These are phyloP conservation scores for Lasioglossum marginatum DNA, from an alignment of 2,888 invertebrate genomes.

Conservation along the genomic window DNA sequence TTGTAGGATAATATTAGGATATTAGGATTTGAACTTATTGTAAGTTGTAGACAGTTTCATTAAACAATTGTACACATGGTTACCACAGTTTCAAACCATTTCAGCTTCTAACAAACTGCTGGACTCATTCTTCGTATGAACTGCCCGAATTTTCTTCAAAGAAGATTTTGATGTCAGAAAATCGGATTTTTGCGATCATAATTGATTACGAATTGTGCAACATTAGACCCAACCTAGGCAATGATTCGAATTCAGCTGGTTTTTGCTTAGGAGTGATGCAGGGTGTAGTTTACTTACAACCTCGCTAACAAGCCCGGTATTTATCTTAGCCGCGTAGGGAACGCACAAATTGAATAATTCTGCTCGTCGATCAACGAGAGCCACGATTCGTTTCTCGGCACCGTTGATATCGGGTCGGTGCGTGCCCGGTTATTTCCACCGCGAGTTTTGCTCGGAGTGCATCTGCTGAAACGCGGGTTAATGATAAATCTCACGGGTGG, in stretches of 20 bases:
- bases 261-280: neutral
- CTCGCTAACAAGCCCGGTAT: neutral
- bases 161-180: too few relatives aligned
- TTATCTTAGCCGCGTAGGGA: neutral
- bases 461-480: slow-evolving; percentile 46
- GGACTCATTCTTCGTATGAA: too few relatives aligned
- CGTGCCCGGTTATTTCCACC: slow-evolving; percentile 39
- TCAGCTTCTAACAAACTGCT: too few relatives aligned
- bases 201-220: too few relatives aligned
- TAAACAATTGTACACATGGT: neutral
- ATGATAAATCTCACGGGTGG: slow-evolving; percentile 58
- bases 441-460: neutral
- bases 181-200: too few relatives aligned
- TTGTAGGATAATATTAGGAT: too few relatives aligned
- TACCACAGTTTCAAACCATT: too few relatives aligned
- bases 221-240: neutral
- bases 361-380: neutral
- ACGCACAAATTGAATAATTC: neutral
- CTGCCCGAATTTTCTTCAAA: too few relatives aligned
- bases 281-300: neutral
- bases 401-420: neutral
- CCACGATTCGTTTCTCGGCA: slow-evolving; percentile 2
- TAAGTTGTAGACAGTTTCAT: too few relatives aligned
- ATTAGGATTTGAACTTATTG: too few relatives aligned
- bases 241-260: neutral